Percentiles rank a stretch among this genome's conserved stretches.
Evolutionary conservation across 2,888 invertebrate species (phyloP).

Genomic region (Augochlorella aurata): DNA sequence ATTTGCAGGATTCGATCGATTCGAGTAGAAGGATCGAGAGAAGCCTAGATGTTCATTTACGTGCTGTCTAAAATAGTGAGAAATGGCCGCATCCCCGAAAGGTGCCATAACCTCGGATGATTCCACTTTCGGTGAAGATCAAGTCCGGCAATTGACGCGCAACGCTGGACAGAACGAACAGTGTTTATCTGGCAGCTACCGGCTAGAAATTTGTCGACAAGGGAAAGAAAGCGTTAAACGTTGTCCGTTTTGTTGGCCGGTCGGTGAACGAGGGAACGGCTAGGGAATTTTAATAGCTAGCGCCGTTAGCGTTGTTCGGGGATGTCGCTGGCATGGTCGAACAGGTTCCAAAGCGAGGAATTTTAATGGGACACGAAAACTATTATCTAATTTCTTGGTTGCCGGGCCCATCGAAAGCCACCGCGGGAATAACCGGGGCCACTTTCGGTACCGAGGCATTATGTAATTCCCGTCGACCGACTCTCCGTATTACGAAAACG

Average conservation of each 20-base stretch:
- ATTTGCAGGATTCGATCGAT: too few relatives aligned
- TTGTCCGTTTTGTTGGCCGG: neutral
- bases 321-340: conserved; percentile 3
- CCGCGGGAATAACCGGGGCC: neutral
- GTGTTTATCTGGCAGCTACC: too few relatives aligned
- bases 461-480: neutral
- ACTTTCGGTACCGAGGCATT: neutral
- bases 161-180: neutral
- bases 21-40: too few relatives aligned
- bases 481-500: neutral
- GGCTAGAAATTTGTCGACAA: neutral
- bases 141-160: neutral
- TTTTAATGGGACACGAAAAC: conserved; percentile 15
- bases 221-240: neutral
- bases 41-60: too few relatives aligned
- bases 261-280: neutral
- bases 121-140: too few relatives aligned
- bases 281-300: conserved; percentile 13
- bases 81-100: too few relatives aligned
- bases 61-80: too few relatives aligned
- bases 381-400: conserved; percentile 6
- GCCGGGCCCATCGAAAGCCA: neutral
- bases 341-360: conserved; percentile 6
- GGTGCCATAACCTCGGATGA: too few relatives aligned
- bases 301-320: conserved; percentile 9